A percentile compares a stretch with the other conserved stretches of the same genome.
Conservation (phyloP, 2,113 vertebrate species). For the Cyprinus carpio region DNA sequence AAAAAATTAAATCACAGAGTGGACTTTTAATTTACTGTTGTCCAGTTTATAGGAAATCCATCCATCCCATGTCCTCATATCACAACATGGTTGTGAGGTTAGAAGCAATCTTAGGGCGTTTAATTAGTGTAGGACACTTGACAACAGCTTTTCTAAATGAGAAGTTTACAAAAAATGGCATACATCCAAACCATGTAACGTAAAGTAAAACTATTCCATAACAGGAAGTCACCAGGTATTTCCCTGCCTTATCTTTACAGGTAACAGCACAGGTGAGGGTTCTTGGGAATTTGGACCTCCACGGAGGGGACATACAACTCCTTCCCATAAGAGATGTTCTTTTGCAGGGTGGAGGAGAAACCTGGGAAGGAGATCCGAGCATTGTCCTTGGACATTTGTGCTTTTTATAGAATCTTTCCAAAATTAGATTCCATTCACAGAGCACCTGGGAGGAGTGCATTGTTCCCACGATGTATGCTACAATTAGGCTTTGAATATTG, state of each 20-base stretch:
- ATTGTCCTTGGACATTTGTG: slow-evolving; percentile 70
- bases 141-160: not conserved
- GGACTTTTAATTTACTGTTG: not conserved
- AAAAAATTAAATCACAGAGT: not conserved
- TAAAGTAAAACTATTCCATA: not conserved
- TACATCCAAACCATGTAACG: not conserved
- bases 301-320: slow-evolving; percentile 66
- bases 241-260: slow-evolving; percentile 51
- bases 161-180: not conserved
- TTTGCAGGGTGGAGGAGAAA: slow-evolving; percentile 42
- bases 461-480: not conserved
- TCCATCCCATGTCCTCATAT: slow-evolving; percentile 56
- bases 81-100: slow-evolving; percentile 65
- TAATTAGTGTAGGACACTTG: not conserved
- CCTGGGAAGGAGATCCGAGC: slow-evolving; percentile 29
- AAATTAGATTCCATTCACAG: not conserved
- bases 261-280: slow-evolving; percentile 61
- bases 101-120: not conserved
- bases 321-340: slow-evolving; percentile 74
- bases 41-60: slow-evolving; percentile 68
- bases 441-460: not conserved
- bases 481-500: not conserved
- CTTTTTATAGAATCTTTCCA: slow-evolving; percentile 69
- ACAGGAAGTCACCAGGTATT: not conserved
- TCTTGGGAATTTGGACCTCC: slow-evolving; percentile 60